phyloP scores from a whole-genome alignment of 2,113 vertebrate genomes.

The Odocoileus virginianus region DNA sequence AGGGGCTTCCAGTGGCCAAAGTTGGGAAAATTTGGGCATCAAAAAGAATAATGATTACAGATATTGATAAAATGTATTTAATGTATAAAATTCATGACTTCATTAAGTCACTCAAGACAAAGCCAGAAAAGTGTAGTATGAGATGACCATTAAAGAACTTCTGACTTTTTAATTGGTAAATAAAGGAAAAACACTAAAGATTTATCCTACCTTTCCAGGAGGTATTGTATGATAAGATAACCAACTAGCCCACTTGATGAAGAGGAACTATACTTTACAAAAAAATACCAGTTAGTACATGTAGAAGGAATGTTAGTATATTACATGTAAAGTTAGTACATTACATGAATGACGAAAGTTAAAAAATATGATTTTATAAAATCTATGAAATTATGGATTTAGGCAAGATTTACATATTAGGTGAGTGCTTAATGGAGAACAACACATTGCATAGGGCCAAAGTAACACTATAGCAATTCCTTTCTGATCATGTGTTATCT shows the following conservation, averaged over 20 bases:
- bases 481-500: background rate
- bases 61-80: background rate
- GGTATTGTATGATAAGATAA: background rate
- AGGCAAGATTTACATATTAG: background rate
- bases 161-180: background rate
- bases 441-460: background rate
- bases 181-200: background rate
- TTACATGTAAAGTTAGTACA: background rate
- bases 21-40: background rate
- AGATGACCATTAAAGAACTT: background rate
- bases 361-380: background rate
- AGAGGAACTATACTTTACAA: background rate
- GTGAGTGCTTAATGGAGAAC: background rate
- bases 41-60: background rate
- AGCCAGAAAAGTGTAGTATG: background rate
- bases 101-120: background rate
- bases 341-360: background rate
- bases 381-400: background rate
- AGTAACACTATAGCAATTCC: background rate
- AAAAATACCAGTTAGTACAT: background rate
- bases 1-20: background rate
- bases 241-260: background rate
- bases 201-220: background rate
- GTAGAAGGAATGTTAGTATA: background rate
- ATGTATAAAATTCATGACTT: background rate